Conservation (phyloP, 2,888 invertebrate genomes). For the Orthosia gothica region DNA sequence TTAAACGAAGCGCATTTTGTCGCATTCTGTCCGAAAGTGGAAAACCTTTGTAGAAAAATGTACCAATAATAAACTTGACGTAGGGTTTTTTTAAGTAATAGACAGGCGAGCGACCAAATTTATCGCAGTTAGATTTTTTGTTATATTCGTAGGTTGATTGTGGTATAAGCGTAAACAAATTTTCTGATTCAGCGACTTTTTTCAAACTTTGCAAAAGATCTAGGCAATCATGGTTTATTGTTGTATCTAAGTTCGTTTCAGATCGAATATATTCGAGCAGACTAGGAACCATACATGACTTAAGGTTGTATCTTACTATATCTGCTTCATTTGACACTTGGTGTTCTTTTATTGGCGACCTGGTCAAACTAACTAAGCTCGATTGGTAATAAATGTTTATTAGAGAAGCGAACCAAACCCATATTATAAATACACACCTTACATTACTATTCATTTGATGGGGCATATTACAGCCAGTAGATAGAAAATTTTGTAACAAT, state of each 20-base stretch:
- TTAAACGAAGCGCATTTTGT: slow-evolving; percentile 44
- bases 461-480: slow-evolving; percentile 38
- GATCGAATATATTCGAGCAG: not conserved
- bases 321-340: not conserved
- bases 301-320: slow-evolving; percentile 6
- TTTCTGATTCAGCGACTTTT: not conserved
- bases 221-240: not conserved
- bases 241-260: slow-evolving; percentile 6
- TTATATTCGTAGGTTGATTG: slow-evolving; percentile 24
- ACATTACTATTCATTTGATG: slow-evolving; percentile 1
- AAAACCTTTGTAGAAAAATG: slow-evolving; percentile 62
- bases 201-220: not conserved
- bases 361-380: not conserved
- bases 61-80: slow-evolving; percentile 31
- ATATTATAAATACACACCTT: slow-evolving; percentile 2
- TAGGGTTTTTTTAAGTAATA: slow-evolving; percentile 45
- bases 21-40: slow-evolving; percentile 50
- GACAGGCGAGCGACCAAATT: slow-evolving; percentile 34
- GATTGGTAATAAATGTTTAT: not conserved
- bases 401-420: not conserved
- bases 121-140: slow-evolving; percentile 23
- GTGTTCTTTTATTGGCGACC: not conserved
- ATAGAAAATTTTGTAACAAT: slow-evolving; percentile 41
- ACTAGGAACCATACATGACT: slow-evolving; percentile 22
- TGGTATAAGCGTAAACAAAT: not conserved